Conservation (phyloP, 2,797 vertebrate species). For the Poeciliopsis infans region DNA sequence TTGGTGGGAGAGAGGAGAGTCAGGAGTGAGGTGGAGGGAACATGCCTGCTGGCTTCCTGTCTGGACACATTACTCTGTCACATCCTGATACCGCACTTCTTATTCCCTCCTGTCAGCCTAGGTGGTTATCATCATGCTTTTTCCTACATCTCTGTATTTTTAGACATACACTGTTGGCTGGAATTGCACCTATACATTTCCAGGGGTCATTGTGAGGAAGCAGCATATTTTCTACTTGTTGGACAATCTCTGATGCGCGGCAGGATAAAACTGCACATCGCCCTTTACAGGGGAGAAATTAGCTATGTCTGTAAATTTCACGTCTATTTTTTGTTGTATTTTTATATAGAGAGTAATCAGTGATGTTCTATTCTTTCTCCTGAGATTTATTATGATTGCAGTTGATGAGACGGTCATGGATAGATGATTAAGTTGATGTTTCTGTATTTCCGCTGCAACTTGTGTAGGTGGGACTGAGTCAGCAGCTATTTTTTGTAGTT, state of each 20-base stretch:
- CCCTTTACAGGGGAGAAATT: neutral
- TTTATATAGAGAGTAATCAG: neutral
- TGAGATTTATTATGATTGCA: neutral
- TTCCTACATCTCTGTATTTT: slow-evolving; percentile 43
- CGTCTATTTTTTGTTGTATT: neutral
- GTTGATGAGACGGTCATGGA: neutral
- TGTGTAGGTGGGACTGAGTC: slow-evolving; percentile 10
- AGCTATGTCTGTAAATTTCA: neutral
- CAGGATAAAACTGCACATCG: neutral
- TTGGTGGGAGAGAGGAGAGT: slow-evolving; percentile 19
- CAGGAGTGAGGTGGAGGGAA: slow-evolving; percentile 53
- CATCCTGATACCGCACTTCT: slow-evolving; percentile 53
- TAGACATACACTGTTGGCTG: slow-evolving; percentile 43
- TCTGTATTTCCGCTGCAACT: neutral
- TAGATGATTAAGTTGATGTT: neutral
- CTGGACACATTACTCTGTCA: slow-evolving; percentile 73
- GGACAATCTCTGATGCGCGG: slow-evolving; percentile 17
- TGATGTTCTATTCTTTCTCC: neutral
- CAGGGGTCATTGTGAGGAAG: slow-evolving; percentile 19
- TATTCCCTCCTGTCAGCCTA: slow-evolving; percentile 63
- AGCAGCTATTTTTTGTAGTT: neutral
- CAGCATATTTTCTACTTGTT: slow-evolving; percentile 28
- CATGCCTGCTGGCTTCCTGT: slow-evolving; percentile 75
- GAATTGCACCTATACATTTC: slow-evolving; percentile 24
- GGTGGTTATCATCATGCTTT: slow-evolving; percentile 51